Evolutionary conservation across 2,888 invertebrate genomes (phyloP), one percentile per base, ranked within the genome.

Genomic region (Eupithecia subfuscata): DNA sequence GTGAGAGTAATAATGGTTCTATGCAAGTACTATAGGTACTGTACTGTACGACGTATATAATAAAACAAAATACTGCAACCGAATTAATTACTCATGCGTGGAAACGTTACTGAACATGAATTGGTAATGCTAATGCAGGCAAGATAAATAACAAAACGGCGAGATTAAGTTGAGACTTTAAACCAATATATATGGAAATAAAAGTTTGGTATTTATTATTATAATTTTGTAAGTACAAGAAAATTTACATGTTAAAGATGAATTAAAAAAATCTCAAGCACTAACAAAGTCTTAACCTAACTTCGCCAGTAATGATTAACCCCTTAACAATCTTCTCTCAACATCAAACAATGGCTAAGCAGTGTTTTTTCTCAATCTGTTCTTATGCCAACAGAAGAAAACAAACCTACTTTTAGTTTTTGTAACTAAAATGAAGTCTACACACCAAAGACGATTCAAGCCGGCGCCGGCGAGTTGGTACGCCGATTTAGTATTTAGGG

Each of bases 81-180:
- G 7, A 64, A 30, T 34, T 2, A 34, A 16, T 34, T 34, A 64
- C 18, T 64, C 64, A 34, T 64, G 64, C 34, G 34, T 34, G 64
- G 30, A 30, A 18, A 64, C 18, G 34, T 16, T 34, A 64, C 34
- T 34, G 34, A 64, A 4, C 64, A 63, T 7, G 37, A 37, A 37
- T 37, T 37, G 37, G 37, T 37, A 37, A 7, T 56, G 22, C 63
- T 30, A 71, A 64, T 45, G 45, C 48, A 37, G 67, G 67, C 71
- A 69, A 71, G 48, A 48, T 64, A 75, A 64, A 70, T 65, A 64
- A 69, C 7, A 69, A 72, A 25, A 64, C 18, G 37, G 56, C 40
- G 56, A 70, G 56, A 73, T 45, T 73, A 72, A 72, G 45, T 65
- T 73, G 65, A 72, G 69, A 72, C 71, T 37, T 25, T n/a, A 18